Evolutionary conservation across 2,113 vertebrate species (phyloP).

Genomic region (Caracal caracal): DNA sequence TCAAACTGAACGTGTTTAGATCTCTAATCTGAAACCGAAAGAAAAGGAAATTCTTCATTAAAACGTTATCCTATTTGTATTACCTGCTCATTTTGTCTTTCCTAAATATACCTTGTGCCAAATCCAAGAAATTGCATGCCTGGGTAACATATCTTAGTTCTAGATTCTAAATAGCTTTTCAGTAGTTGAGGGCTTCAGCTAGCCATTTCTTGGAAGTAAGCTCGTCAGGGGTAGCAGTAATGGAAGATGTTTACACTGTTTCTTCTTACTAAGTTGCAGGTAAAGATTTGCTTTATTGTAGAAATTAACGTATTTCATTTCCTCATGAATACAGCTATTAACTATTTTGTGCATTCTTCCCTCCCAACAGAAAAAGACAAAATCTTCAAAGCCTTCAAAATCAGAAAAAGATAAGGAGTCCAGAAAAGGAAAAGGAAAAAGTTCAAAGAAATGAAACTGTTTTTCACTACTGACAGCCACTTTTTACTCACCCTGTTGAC

Average conservation of each 20-base stretch:
- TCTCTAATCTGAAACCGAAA: background rate
- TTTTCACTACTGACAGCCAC: constrained; percentile 17
- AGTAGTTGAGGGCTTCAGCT: background rate
- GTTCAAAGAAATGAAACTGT: constrained; percentile 86
- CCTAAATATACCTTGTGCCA: background rate
- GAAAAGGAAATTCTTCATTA: background rate
- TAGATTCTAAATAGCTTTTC: background rate
- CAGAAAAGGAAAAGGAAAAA: constrained; percentile 91
- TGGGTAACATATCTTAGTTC: background rate
- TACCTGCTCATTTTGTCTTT: background rate
- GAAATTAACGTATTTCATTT: background rate
- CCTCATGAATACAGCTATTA: background rate
- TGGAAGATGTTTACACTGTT: background rate
- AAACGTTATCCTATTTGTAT: background rate
- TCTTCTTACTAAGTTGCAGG: background rate
- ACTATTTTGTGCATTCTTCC: constrained; percentile 45
- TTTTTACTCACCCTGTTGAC: background rate
- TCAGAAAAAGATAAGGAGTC: constrained; percentile 88
- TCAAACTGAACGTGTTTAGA: background rate
- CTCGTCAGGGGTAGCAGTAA: background rate
- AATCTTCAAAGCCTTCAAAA: constrained; percentile 89
- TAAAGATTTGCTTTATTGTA: background rate
- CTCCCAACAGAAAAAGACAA: constrained; percentile 91
- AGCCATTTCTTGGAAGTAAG: background rate
- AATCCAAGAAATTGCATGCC: background rate